Evolutionary conservation across 2,113 vertebrate genomes (phyloP).

Genomic region (Silurus asotus): DNA sequence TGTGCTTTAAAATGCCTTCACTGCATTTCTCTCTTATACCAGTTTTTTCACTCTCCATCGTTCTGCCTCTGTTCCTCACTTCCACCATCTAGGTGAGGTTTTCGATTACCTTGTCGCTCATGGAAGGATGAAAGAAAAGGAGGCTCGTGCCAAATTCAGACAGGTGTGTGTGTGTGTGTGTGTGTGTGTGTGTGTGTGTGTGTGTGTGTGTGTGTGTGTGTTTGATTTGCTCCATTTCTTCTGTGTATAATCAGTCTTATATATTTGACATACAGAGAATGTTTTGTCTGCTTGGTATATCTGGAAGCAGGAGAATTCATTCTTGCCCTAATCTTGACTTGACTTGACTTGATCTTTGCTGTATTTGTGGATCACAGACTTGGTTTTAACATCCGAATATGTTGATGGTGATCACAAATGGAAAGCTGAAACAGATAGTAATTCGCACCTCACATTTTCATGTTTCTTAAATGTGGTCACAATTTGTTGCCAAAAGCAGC

Average conservation of each 20-base stretch:
- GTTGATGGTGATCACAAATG: not conserved
- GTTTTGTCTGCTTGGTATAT: slow-evolving; percentile 3
- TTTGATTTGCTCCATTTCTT: slow-evolving; percentile 14
- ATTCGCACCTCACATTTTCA: not conserved
- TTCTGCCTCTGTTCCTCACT: slow-evolving; percentile 2
- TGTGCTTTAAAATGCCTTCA: not conserved
- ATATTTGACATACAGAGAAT: slow-evolving; percentile 14
- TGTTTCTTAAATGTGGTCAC: not conserved
- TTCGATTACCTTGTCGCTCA: slow-evolving; percentile 94
- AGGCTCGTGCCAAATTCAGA: slow-evolving; percentile 93
- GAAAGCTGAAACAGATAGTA: not conserved
- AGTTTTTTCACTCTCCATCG: not conserved
- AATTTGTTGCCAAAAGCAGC: not conserved
- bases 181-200: too few relatives aligned
- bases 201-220: too few relatives aligned
- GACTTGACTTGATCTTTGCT: not conserved
- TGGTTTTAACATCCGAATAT: not conserved
- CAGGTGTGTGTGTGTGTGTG: slow-evolving; percentile 75
- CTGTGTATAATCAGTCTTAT: not conserved
- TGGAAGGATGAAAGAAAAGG: slow-evolving; percentile 96
- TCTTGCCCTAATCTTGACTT: not conserved
- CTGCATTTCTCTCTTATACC: not conserved
- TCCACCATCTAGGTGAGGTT: slow-evolving; percentile 78
- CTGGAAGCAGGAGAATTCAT: not conserved
- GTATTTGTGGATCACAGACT: slow-evolving; percentile 15